A percentile compares a stretch with the other conserved stretches of the same genome.
Evolutionary conservation across 1,140 invertebrate species (phyloP).

Genomic region (Dermatophagoides farinae): DNA sequence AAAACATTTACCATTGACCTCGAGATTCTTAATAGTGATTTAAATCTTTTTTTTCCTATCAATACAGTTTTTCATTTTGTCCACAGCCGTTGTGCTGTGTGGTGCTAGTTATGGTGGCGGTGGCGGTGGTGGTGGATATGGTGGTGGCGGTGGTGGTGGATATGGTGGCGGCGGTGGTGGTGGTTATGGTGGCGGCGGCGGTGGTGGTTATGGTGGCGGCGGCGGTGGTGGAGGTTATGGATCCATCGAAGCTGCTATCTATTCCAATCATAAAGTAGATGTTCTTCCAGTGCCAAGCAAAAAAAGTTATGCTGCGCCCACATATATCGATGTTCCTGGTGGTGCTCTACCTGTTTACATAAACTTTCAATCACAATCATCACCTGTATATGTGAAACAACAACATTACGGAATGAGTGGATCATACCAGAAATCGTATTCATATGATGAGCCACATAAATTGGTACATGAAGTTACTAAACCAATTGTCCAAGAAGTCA

Average conservation of each 20-base stretch:
- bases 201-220: not conserved
- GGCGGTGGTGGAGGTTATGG: not conserved
- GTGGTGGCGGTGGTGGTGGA: slow-evolving; percentile 1
- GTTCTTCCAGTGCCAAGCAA: slow-evolving; percentile 5
- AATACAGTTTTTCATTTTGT: slow-evolving; percentile 1
- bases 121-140: not conserved
- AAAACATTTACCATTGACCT: too few species aligned
- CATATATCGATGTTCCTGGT: slow-evolving; percentile 9
- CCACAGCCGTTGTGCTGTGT: not conserved
- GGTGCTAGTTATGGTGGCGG: not conserved
- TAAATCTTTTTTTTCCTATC: not conserved
- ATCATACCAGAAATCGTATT: slow-evolving; percentile 8
- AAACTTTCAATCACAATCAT: slow-evolving; percentile 12
- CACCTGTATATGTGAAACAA: slow-evolving; percentile 10
- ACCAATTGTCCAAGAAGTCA: slow-evolving; percentile 9
- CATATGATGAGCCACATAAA: slow-evolving; percentile 12
- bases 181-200: not conserved
- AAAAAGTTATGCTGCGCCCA: not conserved
- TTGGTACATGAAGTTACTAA: slow-evolving; percentile 13
- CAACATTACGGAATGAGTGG: slow-evolving; percentile 12
- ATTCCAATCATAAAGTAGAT: slow-evolving; percentile 10
- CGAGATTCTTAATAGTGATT: not conserved
- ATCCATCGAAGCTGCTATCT: slow-evolving; percentile 11
- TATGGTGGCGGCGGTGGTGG: not conserved
- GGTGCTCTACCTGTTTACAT: slow-evolving; percentile 8